phyloP scores from a whole-genome alignment of 2,113 vertebrate genomes.

The Melierax canorus region DNA sequence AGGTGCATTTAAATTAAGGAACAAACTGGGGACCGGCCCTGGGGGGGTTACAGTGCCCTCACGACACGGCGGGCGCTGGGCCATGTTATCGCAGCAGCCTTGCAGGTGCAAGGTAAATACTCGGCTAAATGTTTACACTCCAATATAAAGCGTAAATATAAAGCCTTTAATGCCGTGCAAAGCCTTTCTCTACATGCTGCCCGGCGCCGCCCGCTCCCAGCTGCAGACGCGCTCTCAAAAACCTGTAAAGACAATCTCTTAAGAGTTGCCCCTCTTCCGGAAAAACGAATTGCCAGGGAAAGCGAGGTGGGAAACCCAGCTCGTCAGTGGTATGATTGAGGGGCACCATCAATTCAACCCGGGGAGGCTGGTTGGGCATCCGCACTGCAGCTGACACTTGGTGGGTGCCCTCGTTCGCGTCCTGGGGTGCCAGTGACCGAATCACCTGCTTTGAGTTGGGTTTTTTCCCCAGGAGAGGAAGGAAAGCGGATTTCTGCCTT shows the following conservation, averaged over 20 bases:
- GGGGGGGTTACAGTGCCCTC: neutral
- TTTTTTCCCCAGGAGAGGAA: neutral
- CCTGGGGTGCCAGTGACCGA: neutral
- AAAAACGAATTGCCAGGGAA: neutral
- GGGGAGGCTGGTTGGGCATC: neutral
- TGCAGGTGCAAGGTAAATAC: neutral
- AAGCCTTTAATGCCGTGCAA: neutral
- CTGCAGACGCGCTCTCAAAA: neutral
- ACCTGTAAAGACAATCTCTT: rapidly evolving
- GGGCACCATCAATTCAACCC: rapidly evolving
- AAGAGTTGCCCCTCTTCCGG: neutral
- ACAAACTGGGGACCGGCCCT: neutral
- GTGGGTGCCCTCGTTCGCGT: neutral
- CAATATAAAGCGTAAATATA: neutral
- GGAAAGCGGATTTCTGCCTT: neutral
- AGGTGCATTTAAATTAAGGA: neutral
- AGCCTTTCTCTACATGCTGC: neutral
- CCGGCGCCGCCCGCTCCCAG: rapidly evolving
- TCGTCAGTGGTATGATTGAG: neutral
- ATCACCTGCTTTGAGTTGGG: neutral
- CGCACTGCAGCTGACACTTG: rapidly evolving
- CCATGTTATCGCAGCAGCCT: neutral
- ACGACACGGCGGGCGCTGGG: rapidly evolving
- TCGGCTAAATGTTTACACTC: neutral
- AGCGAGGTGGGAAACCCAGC: rapidly evolving